Base-by-base conservation (phyloP, 2,888 invertebrate species). In the Hyposoter didymator region DNA sequence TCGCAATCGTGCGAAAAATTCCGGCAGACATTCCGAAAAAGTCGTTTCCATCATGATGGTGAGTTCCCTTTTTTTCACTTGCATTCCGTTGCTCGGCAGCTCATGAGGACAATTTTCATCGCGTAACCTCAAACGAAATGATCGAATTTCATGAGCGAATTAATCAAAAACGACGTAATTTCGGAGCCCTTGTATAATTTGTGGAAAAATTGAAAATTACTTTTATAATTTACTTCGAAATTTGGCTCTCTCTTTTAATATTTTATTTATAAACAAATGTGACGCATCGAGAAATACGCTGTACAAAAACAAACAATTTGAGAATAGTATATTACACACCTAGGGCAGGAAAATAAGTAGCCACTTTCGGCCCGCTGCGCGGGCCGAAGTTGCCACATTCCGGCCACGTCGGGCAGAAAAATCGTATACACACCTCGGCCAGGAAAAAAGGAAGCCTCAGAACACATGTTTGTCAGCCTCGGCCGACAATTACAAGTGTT, bases 31-130 rank as follows among this genome's bases (percentile, higher is more conserved):
- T 49, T 39, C 10, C 32, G 32, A 52, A 72, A 8, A 72, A 72
- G 32, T 28, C 28, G 10, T 49, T 35, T 35, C 45, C 45, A 69
- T 45, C 69, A 69, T 69, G 69, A 43, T 69, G 45, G 69, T 69
- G 7, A 69, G 69, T 47, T 45, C 7, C 17, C 17, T 69, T 67
- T 14, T 67, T 17, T 45, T 47, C 14, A 45, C 22, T 69, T n/a
- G 10, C 10, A 22, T 22, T 22, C 45, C 22, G 45, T 14, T 28
- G 19, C 45, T 28, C 39, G 28, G 28, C 45, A n/a, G 17, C 69
- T 22, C 69, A 28, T 69, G 69, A 47, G 43, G n/a, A n/a, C n/a
- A 45, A 69, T 45, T 43, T 45, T 22, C n/a, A 22, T 19, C 6
- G 43, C 67, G 45, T 69, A 69, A 69, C 69, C 69, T 45, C 69